phyloP scores from a whole-genome alignment of 2,797 vertebrate species.

The Trematomus bernacchii region DNA sequence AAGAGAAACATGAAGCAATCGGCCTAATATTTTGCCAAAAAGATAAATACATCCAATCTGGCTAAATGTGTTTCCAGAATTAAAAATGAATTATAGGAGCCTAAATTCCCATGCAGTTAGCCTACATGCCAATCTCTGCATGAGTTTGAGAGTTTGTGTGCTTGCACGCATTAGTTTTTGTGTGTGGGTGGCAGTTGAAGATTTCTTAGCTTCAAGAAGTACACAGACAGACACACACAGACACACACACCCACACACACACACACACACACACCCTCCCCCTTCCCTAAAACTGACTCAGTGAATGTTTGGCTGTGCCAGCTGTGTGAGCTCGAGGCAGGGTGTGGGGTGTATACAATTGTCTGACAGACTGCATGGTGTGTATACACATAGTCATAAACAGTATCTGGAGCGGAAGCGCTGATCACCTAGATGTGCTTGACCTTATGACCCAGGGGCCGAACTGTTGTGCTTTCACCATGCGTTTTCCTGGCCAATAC shows the following conservation, averaged over 20 bases:
- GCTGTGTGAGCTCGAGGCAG: constrained; percentile 76
- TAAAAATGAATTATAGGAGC: constrained; percentile 35
- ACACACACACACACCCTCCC: constrained; percentile 11
- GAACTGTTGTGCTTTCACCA: constrained; percentile 63
- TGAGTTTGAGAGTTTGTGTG: constrained; percentile 1
- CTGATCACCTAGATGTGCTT: constrained; percentile 78
- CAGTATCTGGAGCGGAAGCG: constrained; percentile 75
- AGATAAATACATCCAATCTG: constrained; percentile 40
- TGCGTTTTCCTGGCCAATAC: constrained; percentile 47
- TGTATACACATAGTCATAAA: constrained; percentile 83
- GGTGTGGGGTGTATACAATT: constrained; percentile 80
- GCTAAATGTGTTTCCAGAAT: constrained; percentile 30
- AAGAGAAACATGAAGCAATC: constrained; percentile 55
- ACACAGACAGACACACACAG: constrained; percentile 10
- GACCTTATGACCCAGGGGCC: constrained; percentile 61
- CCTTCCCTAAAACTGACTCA: constrained; percentile 49
- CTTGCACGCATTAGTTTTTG: constrained; percentile 8
- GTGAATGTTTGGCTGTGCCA: constrained; percentile 80
- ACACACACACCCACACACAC: constrained; percentile 1
- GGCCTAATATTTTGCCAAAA: constrained; percentile 52
- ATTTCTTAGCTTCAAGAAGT: constrained; percentile 40
- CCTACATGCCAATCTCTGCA: constrained; percentile 8
- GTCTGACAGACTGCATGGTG: constrained; percentile 69
- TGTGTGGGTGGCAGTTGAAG: constrained; percentile 36
- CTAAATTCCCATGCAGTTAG: constrained; percentile 15